Conservation (phyloP, 1,140 invertebrate genomes). For the Camponotus floridanus region DNA sequence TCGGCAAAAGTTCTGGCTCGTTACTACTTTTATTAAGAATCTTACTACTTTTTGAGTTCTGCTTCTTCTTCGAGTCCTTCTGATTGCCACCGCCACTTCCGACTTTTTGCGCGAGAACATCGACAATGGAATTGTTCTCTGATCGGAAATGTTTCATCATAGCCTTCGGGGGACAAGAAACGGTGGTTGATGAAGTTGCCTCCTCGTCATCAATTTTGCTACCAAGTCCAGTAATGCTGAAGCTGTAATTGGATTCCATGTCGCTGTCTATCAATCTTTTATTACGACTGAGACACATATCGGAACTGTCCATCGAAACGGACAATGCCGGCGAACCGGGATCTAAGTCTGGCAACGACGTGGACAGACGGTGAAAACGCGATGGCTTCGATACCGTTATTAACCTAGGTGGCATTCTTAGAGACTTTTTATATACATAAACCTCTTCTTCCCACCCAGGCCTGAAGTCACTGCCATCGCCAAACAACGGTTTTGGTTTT, state of each 20-base stretch:
- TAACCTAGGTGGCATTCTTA: constrained; percentile 92
- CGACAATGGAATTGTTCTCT: constrained; percentile 88
- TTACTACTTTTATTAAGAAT: constrained; percentile 78
- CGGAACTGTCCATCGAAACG: constrained; percentile 85
- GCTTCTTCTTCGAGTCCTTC: constrained; percentile 86
- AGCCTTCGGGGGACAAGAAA: constrained; percentile 85
- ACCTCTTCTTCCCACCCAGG: constrained; percentile 94
- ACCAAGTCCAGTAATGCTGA: constrained; percentile 86
- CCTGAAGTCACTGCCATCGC: constrained; percentile 91
- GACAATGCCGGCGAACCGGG: constrained; percentile 89
- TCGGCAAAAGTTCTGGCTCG: constrained; percentile 88
- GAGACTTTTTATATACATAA: constrained; percentile 92
- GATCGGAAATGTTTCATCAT: constrained; percentile 72
- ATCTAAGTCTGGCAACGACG: constrained; percentile 92
- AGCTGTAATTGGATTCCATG: constrained; percentile 89
- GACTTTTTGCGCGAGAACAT: constrained; percentile 89
- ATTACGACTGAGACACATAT: constrained; percentile 80
- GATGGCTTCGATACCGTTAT: constrained; percentile 91
- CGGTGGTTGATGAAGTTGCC: constrained; percentile 88
- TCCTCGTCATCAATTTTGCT: constrained; percentile 89
- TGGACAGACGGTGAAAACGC: constrained; percentile 88
- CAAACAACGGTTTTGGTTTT: constrained; percentile 88
- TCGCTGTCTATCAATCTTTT: constrained; percentile 88
- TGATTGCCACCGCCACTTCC: constrained; percentile 82
- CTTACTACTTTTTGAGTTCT: constrained; percentile 73